Conservation (phyloP, 2,888 invertebrate genomes). For the Dynastes grantii region DNA sequence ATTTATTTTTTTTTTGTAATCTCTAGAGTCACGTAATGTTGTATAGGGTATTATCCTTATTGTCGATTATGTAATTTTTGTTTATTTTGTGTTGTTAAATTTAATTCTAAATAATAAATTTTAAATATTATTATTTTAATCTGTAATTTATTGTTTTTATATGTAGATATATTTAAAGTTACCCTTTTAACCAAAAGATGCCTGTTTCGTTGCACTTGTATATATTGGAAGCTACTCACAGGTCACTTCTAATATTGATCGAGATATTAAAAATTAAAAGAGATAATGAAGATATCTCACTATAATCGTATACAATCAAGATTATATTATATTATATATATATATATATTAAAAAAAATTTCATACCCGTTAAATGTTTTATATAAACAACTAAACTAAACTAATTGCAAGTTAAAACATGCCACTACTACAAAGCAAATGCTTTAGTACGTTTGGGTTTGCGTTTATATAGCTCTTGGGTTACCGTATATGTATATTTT, state of each 20-base stretch:
- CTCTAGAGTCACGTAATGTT: too few relatives aligned
- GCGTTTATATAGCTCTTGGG: conserved; percentile 60
- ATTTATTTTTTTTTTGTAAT: too few relatives aligned
- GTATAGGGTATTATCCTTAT: too few relatives aligned
- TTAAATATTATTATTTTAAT: too few relatives aligned
- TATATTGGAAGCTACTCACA: background rate
- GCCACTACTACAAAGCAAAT: conserved; percentile 61
- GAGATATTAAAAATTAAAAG: background rate
- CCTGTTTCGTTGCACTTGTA: too few relatives aligned
- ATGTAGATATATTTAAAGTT: too few relatives aligned
- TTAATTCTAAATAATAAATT: too few relatives aligned
- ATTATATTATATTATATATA: background rate
- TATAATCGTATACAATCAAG: background rate
- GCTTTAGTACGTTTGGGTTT: conserved; percentile 57
- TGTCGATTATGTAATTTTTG: too few relatives aligned
- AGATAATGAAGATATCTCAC: background rate
- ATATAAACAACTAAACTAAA: conserved; percentile 56
- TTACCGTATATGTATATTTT: conserved; percentile 53
- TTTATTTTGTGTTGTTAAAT: too few relatives aligned
- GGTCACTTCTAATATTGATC: background rate
- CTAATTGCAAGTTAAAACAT: conserved; percentile 52
- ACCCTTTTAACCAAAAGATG: too few relatives aligned
- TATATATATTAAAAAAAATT: conserved; percentile 42
- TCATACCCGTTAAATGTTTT: conserved; percentile 53
- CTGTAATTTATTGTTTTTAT: too few relatives aligned